These are phyloP conservation scores for Hydrotaea diabolus DNA, from an alignment of 2,888 invertebrate genomes.

Conservation along the genomic window DNA sequence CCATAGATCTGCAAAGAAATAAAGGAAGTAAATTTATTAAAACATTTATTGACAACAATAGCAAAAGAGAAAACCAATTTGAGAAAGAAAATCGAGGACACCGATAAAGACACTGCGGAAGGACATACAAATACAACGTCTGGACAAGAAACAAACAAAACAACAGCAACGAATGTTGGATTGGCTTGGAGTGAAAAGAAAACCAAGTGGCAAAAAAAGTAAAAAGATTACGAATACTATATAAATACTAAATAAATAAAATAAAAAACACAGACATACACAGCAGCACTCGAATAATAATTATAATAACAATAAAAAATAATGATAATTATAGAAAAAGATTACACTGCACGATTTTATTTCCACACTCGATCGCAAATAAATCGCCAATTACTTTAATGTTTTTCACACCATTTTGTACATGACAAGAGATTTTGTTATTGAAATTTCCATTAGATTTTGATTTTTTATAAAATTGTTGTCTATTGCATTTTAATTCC, in stretches of 20 bases:
- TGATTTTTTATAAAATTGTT: not conserved
- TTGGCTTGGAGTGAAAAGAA: not conserved
- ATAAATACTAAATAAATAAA: no score
- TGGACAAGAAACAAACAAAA: not conserved
- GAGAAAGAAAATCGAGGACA: not conserved
- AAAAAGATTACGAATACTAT: no score
- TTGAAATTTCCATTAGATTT: not conserved
- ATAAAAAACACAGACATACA: no score
- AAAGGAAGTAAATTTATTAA: not conserved
- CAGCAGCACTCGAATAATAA: no score
- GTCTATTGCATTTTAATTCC: conserved; percentile 22
- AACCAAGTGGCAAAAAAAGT: no score
- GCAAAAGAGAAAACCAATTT: not conserved
- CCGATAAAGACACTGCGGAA: not conserved
- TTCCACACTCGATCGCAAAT: no score
- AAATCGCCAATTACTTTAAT: no score
- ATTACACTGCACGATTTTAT: no score
- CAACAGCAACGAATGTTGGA: not conserved
- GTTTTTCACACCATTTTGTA: no score
- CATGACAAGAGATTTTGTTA: not conserved
- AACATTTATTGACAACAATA: not conserved
- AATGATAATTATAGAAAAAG: no score
- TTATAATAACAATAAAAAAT: no score
- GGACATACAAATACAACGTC: not conserved
- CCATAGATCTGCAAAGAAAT: conserved; percentile 80